Percentiles rank a stretch among this genome's conserved stretches.
Evolutionary conservation across 1,140 invertebrate genomes (phyloP).

Genomic region (Belonocnema kinseyi): DNA sequence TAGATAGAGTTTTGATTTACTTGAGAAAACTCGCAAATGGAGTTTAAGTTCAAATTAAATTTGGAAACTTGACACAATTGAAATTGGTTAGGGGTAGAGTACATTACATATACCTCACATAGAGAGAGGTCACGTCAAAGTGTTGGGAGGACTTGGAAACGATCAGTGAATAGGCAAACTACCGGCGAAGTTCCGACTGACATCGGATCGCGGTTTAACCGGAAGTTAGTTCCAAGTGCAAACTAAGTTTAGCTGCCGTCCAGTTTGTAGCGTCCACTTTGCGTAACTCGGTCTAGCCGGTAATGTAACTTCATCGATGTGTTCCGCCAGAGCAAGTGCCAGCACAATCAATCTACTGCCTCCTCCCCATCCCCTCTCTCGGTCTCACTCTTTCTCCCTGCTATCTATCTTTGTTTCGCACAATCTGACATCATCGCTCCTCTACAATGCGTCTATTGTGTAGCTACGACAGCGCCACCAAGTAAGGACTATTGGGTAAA

Average conservation of each 20-base stretch:
- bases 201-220: slow-evolving; percentile 67
- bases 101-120: background rate
- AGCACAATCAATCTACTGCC: slow-evolving; percentile 69
- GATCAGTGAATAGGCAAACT: slow-evolving; percentile 62
- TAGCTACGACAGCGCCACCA: no score
- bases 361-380: no score
- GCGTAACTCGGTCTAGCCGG: slow-evolving; percentile 73
- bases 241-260: slow-evolving; percentile 70
- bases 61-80: slow-evolving; percentile 21
- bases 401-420: slow-evolving; percentile 45
- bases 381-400: slow-evolving; percentile 50
- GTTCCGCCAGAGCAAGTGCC: slow-evolving; percentile 71
- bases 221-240: slow-evolving; percentile 71
- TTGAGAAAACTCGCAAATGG: background rate
- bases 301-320: slow-evolving; percentile 75
- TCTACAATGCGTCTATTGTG: background rate
- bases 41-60: slow-evolving; percentile 1
- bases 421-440: slow-evolving; percentile 43
- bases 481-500: no score
- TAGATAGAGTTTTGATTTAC: background rate
- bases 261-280: slow-evolving; percentile 73
- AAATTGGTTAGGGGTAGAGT: background rate
- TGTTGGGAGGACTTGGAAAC: slow-evolving; percentile 57
- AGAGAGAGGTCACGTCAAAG: slow-evolving; percentile 7
- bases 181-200: slow-evolving; percentile 60